A percentile compares a stretch with the other conserved stretches of the same genome.
phyloP scores from a whole-genome alignment of 1,140 invertebrate genomes.

The Marisa cornuarietis region DNA sequence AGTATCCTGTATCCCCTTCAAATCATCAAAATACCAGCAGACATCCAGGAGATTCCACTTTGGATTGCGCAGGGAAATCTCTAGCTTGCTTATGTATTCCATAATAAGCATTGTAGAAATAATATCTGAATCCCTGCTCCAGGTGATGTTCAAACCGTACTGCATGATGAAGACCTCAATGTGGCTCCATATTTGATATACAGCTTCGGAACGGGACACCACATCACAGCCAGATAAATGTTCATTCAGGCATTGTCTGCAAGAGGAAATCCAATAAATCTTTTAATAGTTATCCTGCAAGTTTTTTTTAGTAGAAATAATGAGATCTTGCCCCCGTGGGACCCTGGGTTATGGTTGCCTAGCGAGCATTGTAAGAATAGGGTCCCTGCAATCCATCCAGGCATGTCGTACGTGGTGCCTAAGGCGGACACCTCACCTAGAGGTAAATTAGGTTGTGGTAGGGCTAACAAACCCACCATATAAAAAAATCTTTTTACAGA shows the following conservation, averaged over 20 bases:
- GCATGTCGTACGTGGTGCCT: no score
- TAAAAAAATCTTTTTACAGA: no score
- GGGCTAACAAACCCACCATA: no score
- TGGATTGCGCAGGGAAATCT: background rate
- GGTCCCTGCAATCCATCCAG: no score
- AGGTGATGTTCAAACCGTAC: background rate
- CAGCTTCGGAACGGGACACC: background rate
- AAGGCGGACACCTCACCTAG: no score
- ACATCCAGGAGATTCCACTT: constrained; percentile 10
- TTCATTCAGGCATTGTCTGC: background rate
- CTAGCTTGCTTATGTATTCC: background rate
- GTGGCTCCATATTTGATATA: background rate
- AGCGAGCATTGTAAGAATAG: no score
- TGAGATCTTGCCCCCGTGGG: no score
- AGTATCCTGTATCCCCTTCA: background rate
- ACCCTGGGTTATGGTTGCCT: no score
- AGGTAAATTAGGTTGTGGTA: no score
- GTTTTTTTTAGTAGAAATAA: no score
- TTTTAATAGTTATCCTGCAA: no score
- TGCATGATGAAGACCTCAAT: background rate
- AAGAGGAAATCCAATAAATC: no score
- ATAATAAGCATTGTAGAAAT: background rate
- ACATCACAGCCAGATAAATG: constrained; percentile 2
- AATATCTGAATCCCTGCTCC: background rate
- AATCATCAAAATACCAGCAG: constrained; percentile 10